phyloP scores from a whole-genome alignment of 1,140 invertebrate species.

The Drosophila santomea region DNA sequence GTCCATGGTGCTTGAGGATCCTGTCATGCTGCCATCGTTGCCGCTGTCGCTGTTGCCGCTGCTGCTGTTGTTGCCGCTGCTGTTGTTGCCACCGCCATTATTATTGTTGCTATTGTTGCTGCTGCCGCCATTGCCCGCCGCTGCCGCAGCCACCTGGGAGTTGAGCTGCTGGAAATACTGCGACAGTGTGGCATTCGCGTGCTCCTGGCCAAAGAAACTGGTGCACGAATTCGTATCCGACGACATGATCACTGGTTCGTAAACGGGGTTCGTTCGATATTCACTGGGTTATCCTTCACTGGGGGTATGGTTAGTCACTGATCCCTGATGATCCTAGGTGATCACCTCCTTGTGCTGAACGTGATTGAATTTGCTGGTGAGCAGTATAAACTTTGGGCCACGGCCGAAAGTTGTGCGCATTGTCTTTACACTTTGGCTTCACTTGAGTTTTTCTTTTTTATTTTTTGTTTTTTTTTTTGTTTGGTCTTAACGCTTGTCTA shows the following conservation, averaged over 20 bases:
- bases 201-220: constrained; percentile 78
- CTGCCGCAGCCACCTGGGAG: constrained; percentile 63
- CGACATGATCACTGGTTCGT: constrained; percentile 59
- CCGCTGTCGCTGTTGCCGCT: constrained; percentile 57
- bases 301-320: not conserved
- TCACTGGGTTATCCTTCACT: constrained; percentile 41
- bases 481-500: not conserved
- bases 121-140: constrained; percentile 37
- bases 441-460: constrained; percentile 1
- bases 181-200: constrained; percentile 71
- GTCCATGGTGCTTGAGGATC: constrained; percentile 62
- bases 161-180: constrained; percentile 82
- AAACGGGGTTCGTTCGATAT: constrained; percentile 8
- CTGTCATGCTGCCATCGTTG: constrained; percentile 63
- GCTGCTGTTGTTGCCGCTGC: constrained; percentile 40
- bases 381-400: constrained; percentile 59
- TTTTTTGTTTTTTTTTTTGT: no score
- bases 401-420: constrained; percentile 68
- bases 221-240: constrained; percentile 74
- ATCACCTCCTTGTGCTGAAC: constrained; percentile 70
- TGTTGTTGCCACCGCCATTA: constrained; percentile 9
- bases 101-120: constrained; percentile 25
- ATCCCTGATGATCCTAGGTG: constrained; percentile 43
- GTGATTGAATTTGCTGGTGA: constrained; percentile 63
- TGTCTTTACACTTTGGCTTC: constrained; percentile 39